Base-by-base conservation (phyloP, 2,888 invertebrate species). In the Watsonalla cultraria region DNA sequence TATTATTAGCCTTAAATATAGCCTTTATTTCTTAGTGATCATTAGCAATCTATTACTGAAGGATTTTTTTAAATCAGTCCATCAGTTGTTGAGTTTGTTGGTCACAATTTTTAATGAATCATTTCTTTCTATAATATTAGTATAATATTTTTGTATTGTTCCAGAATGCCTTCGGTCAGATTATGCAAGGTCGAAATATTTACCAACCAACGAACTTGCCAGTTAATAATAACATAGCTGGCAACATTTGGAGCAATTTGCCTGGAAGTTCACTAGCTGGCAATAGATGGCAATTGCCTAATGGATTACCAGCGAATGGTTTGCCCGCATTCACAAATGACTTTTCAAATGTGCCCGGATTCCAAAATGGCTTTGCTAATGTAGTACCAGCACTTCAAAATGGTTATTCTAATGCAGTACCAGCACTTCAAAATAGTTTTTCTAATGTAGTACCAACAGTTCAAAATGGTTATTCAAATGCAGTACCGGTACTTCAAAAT, bases 211-310 rank as follows among this genome's bases (percentile, higher is more conserved):
- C 7, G 0, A 53, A 13, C 45, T 8, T 54, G 14, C 61, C 66
- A 47, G 35, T 59, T 33, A 35, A 39, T 47, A 56, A 59, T 47
- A 62, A 59, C 49, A 24, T 66, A 7, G 54, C 66, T 11, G 47
- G 52, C 15, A 61, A 59, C 39, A 42, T 42, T 11, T 42, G 46
- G 46, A 46, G 14, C 14, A 54, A 45, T 34, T 51, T 62, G 15
- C 55, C 57, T 55, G 13, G 45, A 14, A 54, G 37, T n/a, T 58
- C 60, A 53, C 63, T 52, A 46, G 45, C 58, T 13, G 58, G 51
- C 42, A 64, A 56, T 39, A 61, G 56, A 57, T 53, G 60, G 7
- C 51, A 57, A 49, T 7, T 35, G 39, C 52, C 54, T 45, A 67
- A 52, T 45, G 56, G 60, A 48, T 11, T 57, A 39, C 56, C 58